phyloP scores from a whole-genome alignment of 2,888 invertebrate genomes.

The Alviniconcha strummeri region DNA sequence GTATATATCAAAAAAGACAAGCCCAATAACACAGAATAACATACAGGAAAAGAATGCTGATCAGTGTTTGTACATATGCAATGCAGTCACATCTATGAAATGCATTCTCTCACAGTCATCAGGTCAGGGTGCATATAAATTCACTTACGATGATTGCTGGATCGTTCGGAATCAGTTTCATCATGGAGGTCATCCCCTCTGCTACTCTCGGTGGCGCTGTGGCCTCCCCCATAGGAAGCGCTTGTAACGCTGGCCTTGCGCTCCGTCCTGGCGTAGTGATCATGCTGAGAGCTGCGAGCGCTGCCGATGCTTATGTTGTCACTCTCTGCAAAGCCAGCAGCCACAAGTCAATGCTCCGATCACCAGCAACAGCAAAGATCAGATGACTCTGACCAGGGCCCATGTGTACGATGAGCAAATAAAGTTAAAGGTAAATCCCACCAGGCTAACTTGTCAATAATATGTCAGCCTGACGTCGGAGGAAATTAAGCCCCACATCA shows the following conservation, averaged over 20 bases:
- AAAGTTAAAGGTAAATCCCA: no score
- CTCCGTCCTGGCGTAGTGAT: conserved; percentile 55
- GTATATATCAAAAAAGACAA: no score
- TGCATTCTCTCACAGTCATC: neutral
- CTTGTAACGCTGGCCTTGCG: conserved; percentile 63
- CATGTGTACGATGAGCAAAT: no score
- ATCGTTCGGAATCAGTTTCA: conserved; percentile 60
- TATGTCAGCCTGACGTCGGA: no score
- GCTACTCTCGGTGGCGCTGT: conserved; percentile 69
- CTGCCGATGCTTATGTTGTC: conserved; percentile 68
- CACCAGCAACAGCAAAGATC: no score
- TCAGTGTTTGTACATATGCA: neutral
- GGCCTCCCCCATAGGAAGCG: conserved; percentile 54
- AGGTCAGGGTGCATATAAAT: neutral
- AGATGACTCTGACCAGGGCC: no score
- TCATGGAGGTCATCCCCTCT: conserved; percentile 65
- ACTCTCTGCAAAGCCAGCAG: conserved; percentile 56
- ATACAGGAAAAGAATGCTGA: no score
- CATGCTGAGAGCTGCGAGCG: conserved; percentile 40
- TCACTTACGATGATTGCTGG: conserved; percentile 56
- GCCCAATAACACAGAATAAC: no score
- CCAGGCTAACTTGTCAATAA: no score
- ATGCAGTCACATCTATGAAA: neutral
- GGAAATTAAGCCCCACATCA: no score
- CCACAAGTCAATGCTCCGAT: no score